These are phyloP conservation scores for Apostichopus leukothele DNA, from an alignment of 53 echinoderm and acorn worm species.

Conservation along the genomic window DNA sequence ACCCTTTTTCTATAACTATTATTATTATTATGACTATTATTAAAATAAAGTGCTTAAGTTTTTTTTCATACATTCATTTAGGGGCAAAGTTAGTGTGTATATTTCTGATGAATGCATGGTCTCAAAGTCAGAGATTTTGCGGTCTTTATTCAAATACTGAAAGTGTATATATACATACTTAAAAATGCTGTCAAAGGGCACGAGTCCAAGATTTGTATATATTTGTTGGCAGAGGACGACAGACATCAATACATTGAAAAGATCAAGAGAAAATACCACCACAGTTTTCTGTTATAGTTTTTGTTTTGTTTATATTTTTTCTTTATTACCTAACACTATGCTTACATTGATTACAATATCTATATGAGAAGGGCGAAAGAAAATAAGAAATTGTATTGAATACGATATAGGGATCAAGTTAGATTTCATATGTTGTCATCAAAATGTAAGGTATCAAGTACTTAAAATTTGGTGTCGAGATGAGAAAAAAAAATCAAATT, in stretches of 20 bases:
- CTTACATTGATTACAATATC: too few relatives aligned
- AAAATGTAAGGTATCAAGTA: too few relatives aligned
- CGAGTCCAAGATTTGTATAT: constrained; percentile 36
- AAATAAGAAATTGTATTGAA: too few relatives aligned
- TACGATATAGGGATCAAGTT: too few relatives aligned
- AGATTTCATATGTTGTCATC: too few relatives aligned
- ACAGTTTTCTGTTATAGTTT: neutral
- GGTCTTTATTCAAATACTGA: constrained; percentile 26
- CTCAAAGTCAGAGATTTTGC: neutral
- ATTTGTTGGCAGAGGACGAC: constrained; percentile 10
- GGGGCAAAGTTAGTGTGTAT: constrained; percentile 17
- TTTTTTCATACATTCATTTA: neutral
- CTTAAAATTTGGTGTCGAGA: too few relatives aligned
- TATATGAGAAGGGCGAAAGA: too few relatives aligned
- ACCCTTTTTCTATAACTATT: neutral
- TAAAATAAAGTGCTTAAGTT: neutral
- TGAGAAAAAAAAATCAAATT: too few relatives aligned
- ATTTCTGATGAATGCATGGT: constrained; percentile 27
- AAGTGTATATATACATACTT: constrained; percentile 26
- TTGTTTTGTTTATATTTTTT: neutral
- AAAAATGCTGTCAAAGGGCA: constrained; percentile 1
- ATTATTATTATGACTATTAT: neutral
- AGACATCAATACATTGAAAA: constrained; percentile 29
- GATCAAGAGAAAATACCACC: neutral
- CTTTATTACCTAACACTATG: too few relatives aligned